Evolutionary conservation across 2,113 vertebrate genomes (phyloP).

Genomic region (Ovis canadensis): DNA sequence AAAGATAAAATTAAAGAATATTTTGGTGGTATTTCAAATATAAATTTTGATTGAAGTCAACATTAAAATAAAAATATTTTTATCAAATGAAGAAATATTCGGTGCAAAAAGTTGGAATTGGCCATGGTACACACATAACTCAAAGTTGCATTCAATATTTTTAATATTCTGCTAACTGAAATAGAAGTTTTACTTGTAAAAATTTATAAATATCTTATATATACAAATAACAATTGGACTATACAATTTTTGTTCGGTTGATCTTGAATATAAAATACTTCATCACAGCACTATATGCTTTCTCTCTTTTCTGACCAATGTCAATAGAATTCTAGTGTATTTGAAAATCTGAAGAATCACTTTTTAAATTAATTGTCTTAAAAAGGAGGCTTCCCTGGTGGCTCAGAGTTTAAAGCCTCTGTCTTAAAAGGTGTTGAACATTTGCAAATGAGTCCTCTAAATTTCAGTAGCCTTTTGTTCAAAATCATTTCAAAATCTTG

Average conservation of each 20-base stretch:
- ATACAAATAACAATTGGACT: not conserved
- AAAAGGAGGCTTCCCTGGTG: not conserved
- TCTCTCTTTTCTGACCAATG: not conserved
- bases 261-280: not conserved
- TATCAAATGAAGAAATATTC: not conserved
- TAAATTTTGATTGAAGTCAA: not conserved
- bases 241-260: not conserved
- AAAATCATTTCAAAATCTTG: slow-evolving; percentile 25
- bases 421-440: not conserved
- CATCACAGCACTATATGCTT: not conserved
- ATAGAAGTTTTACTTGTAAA: not conserved
- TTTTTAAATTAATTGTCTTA: not conserved
- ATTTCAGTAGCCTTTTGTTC: slow-evolving; percentile 29
- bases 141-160: not conserved
- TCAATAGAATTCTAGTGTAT: not conserved
- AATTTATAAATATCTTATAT: not conserved
- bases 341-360: not conserved
- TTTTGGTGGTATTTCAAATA: not conserved
- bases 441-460: slow-evolving; percentile 28
- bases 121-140: not conserved
- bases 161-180: not conserved
- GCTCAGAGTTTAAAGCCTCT: not conserved
- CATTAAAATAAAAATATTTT: not conserved
- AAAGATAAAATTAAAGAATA: not conserved
- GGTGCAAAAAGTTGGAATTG: not conserved